phyloP scores from a whole-genome alignment of 2,797 vertebrate genomes.

The Valencia hispanica region DNA sequence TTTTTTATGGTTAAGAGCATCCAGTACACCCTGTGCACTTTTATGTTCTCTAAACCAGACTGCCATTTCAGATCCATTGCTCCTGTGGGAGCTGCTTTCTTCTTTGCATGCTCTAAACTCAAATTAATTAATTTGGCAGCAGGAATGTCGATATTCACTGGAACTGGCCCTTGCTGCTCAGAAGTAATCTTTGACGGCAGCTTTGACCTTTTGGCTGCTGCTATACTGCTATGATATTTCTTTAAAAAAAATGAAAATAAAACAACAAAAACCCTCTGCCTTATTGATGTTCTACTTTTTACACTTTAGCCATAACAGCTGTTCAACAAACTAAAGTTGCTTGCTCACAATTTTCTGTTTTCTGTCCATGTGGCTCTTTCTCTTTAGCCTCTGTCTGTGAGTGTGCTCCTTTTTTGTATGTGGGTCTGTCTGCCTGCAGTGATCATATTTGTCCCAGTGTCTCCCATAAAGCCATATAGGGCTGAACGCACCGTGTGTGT shows the following conservation, averaged over 20 bases:
- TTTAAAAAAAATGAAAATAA: neutral
- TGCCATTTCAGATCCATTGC: conserved; percentile 37
- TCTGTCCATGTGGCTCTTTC: conserved; percentile 20
- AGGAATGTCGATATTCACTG: conserved; percentile 64
- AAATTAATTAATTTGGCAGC: conserved; percentile 58
- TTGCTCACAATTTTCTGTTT: conserved; percentile 18
- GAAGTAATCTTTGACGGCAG: conserved; percentile 49
- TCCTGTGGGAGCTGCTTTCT: conserved; percentile 49
- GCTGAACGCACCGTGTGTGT: conserved; percentile 40
- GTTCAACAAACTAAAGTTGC: conserved; percentile 5
- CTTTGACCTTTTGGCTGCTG: conserved; percentile 21
- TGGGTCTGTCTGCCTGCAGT: conserved; percentile 30
- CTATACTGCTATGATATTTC: conserved; percentile 10
- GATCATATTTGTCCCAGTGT: conserved; percentile 45
- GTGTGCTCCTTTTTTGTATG: neutral
- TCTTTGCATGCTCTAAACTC: conserved; percentile 24
- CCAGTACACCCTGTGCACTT: conserved; percentile 3
- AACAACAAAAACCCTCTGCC: neutral
- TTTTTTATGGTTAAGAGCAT: neutral
- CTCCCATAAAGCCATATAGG: conserved; percentile 49
- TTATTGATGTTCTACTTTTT: conserved; percentile 19
- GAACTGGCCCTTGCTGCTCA: conserved; percentile 37
- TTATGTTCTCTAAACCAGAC: neutral
- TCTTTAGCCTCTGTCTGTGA: conserved; percentile 5
- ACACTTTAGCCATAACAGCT: neutral